Evolutionary conservation across 2,113 vertebrate genomes (phyloP).

Genomic region (Gulo gulo): DNA sequence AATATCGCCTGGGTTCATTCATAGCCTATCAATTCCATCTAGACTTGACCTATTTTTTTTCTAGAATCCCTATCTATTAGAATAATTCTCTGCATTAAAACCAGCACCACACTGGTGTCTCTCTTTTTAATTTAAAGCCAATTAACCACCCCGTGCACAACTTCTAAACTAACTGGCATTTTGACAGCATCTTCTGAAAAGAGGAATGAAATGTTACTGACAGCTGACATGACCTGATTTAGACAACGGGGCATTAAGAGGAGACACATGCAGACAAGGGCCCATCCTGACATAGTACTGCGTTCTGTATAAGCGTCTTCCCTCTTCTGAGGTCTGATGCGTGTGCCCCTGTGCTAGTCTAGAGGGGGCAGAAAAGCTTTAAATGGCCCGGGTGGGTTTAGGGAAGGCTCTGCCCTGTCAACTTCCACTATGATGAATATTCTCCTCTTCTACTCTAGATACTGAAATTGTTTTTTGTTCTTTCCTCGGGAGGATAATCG

Average conservation of each 20-base stretch:
- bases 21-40: conserved; percentile 65
- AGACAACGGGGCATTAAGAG: not conserved
- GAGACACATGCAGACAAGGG: not conserved
- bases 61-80: conserved; percentile 53
- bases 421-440: conserved; percentile 51
- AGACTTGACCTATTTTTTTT: conserved; percentile 60
- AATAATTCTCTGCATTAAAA: conserved; percentile 45
- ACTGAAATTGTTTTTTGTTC: conserved; percentile 54
- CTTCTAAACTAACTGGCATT: conserved; percentile 50
- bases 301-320: not conserved
- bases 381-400: conserved; percentile 50
- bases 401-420: conserved; percentile 46
- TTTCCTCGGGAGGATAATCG: not conserved
- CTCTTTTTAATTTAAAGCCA: conserved; percentile 60
- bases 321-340: conserved; percentile 46
- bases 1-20: conserved; percentile 46
- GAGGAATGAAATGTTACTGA: not conserved
- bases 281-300: not conserved
- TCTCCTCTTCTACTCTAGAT: conserved; percentile 20
- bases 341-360: not conserved
- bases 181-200: conserved; percentile 42
- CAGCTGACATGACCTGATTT: conserved; percentile 7
- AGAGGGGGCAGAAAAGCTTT: not conserved
- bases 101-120: not conserved
- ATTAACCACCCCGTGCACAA: conserved; percentile 42